Evolutionary conservation across 37 sponge, comb jelly and placozoan genomes (phyloP), one percentile per base, ranked within the genome.

Genomic region (Crambe crambe): DNA sequence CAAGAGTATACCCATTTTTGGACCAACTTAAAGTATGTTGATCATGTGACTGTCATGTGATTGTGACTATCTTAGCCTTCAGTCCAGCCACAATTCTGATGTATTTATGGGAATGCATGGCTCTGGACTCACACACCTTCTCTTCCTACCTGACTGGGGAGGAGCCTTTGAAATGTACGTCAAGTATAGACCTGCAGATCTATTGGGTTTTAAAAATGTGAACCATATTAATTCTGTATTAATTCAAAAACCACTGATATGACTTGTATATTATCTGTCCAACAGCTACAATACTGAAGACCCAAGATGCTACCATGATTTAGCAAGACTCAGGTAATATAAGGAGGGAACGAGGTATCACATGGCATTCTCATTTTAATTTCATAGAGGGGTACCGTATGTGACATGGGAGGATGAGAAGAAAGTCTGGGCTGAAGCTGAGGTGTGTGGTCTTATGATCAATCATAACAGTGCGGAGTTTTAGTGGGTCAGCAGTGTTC

Each of bases 81-180:
- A 90, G 81, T 68, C 81, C 18, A 89, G 88, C 29, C 89, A 96
- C 68, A 96, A 96, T 38, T 74, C 81, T 25, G 97, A 96, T 62
- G 83, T 96, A 8, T 93, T 96, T 56, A 87, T 96, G 66, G 94
- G 94, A 8, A 96, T 96, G 78, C 97, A 96, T 77, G 97, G 97
- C 17, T 85, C 97, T 36, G 97, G 97, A 3, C 83, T 96, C 32
- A 83, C 97, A 6, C 97, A 96, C 77, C 59, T 90, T 21, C 78
- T 96, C 32, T 96, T 96, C 87, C 91, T 90, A 0, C 97, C 97
- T 18, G 94, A 96, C 83, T 96, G 97, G 97, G 97, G 76, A 9
- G 85, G 89, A 12, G 78, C 85, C 31, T 93, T 96, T 75, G 97
- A 96, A 76, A 79, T 96, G 94, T 96, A 57, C 63, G 86, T 34